Evolutionary conservation across 2,888 invertebrate genomes (phyloP).

Genomic region (Stomorhina lunata): DNA sequence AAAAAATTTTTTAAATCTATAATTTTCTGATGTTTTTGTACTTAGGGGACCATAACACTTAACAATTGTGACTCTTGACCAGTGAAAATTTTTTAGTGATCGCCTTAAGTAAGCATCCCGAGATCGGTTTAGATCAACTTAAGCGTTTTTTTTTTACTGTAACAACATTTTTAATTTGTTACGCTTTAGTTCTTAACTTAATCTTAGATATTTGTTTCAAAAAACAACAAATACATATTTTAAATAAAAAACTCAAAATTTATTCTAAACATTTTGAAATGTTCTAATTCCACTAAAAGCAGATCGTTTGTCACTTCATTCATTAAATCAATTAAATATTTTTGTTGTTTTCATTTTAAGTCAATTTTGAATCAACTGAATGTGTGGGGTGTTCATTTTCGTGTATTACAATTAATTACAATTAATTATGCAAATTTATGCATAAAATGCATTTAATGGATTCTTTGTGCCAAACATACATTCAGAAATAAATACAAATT

Average conservation of each 20-base stretch:
- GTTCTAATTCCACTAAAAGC: slow-evolving; percentile 38
- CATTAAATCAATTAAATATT: neutral
- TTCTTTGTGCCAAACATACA: too few species aligned
- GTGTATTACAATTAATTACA: slow-evolving; percentile 39
- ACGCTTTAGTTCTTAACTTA: too few species aligned
- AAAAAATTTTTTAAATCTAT: too few species aligned
- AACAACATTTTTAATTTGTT: too few species aligned
- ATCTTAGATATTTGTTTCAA: neutral
- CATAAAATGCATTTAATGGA: slow-evolving; percentile 15
- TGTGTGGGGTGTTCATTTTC: slow-evolving; percentile 47
- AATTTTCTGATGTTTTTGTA: too few species aligned
- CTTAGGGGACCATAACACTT: too few species aligned
- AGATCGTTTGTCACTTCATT: neutral
- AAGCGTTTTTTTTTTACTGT: too few species aligned
- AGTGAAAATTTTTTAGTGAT: too few species aligned
- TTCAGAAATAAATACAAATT: too few species aligned
- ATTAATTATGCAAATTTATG: slow-evolving; percentile 43
- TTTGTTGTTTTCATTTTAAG: neutral
- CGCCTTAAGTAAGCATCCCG: too few species aligned
- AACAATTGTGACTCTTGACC: too few species aligned
- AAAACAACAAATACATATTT: neutral
- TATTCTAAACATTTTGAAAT: neutral
- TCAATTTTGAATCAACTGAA: neutral
- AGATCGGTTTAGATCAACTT: too few species aligned
- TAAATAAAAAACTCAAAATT: neutral